A percentile compares a stretch with the other conserved stretches of the same genome.
These are phyloP conservation scores for Pelodiscus sinensis DNA, from an alignment of 2,113 vertebrate species.

Conservation along the genomic window DNA sequence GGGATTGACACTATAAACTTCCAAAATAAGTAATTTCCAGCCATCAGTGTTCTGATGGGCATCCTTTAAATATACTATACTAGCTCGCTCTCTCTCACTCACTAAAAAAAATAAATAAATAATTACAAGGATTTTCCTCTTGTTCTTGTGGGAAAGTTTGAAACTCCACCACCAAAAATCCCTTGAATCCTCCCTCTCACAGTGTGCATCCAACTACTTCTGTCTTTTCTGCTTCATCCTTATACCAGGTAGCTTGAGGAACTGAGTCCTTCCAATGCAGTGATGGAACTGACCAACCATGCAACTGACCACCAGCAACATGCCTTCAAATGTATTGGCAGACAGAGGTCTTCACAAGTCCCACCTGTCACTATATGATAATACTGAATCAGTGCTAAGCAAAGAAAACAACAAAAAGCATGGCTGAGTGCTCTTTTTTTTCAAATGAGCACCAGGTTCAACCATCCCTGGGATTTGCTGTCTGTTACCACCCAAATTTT, in stretches of 20 bases:
- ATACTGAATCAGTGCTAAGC: no score
- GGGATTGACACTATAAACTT: background rate
- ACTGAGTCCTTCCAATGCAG: fast-evolving
- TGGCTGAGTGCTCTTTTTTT: no score
- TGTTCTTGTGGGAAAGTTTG: background rate
- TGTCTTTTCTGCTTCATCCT: background rate
- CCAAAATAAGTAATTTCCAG: slow-evolving; percentile 30
- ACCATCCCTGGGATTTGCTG: no score
- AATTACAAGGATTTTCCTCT: background rate
- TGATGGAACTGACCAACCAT: fast-evolving
- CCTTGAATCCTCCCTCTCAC: background rate
- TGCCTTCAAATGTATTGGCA: background rate
- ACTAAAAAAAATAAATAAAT: no score
- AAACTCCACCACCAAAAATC: background rate
- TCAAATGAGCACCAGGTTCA: no score
- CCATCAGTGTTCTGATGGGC: background rate
- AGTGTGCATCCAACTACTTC: fast-evolving
- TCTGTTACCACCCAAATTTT: no score
- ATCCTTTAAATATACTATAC: background rate
- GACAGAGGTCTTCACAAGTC: fast-evolving
- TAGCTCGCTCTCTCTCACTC: fast-evolving
- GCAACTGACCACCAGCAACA: background rate
- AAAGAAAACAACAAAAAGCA: no score
- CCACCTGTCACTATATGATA: background rate
- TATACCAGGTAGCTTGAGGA: background rate